Conservation (phyloP, 2,888 invertebrate species). For the Metellina segmentata region DNA sequence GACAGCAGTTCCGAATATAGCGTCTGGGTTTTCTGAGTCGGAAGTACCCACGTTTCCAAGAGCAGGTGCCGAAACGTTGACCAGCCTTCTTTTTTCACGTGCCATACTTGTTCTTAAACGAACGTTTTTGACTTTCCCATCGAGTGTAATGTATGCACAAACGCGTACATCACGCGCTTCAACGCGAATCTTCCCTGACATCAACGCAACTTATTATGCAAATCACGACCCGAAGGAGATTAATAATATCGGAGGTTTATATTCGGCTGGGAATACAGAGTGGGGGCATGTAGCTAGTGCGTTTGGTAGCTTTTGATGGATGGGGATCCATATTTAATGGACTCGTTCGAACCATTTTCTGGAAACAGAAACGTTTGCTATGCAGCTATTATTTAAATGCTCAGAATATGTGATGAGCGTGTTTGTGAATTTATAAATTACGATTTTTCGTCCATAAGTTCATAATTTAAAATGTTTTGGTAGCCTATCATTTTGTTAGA, state of each 20-base stretch:
- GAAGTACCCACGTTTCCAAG: too few species aligned
- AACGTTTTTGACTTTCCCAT: too few species aligned
- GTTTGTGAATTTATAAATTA: not conserved
- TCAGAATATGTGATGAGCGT: not conserved
- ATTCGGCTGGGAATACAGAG: too few species aligned
- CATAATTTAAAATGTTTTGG: too few species aligned
- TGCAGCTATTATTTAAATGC: not conserved
- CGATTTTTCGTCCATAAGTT: not conserved
- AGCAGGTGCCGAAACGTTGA: too few species aligned
- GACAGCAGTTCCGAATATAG: not conserved
- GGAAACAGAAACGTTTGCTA: not conserved
- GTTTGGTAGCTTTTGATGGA: not conserved
- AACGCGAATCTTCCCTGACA: not conserved
- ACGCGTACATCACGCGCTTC: not conserved
- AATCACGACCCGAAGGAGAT: not conserved
- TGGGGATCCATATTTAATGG: not conserved
- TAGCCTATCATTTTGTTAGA: too few species aligned
- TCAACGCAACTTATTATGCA: not conserved
- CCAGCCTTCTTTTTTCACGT: too few species aligned
- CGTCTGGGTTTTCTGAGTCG: not conserved
- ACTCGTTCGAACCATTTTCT: not conserved
- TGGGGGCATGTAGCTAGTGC: too few species aligned
- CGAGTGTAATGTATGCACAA: not conserved
- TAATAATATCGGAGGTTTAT: not conserved
- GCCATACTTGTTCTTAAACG: too few species aligned